phyloP scores from a whole-genome alignment of 1,140 invertebrate species.

The Philopotamus ludificatus region DNA sequence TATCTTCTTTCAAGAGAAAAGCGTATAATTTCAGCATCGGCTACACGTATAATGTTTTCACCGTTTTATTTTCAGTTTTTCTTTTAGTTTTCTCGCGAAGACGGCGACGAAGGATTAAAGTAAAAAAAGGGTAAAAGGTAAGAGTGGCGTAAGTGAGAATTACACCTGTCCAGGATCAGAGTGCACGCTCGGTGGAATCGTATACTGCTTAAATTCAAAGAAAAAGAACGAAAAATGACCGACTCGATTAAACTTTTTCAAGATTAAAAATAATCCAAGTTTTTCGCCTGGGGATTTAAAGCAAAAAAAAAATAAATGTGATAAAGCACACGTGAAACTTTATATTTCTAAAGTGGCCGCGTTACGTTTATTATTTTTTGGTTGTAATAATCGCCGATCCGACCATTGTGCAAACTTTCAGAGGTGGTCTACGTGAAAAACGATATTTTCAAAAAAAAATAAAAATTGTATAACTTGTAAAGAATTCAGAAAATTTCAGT shows the following conservation, averaged over 20 bases:
- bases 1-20: too few relatives aligned
- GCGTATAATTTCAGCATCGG: neutral
- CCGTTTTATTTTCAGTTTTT: constrained; percentile 16
- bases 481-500: too few relatives aligned
- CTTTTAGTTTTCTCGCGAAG: constrained; percentile 9
- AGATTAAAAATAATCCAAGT: neutral
- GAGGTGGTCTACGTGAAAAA: too few relatives aligned
- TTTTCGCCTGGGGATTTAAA: too few relatives aligned
- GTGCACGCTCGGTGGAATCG: constrained; percentile 1
- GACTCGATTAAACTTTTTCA: constrained; percentile 32
- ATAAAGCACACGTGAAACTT: too few relatives aligned
- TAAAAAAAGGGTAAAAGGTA: constrained; percentile 13
- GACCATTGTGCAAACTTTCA: too few relatives aligned
- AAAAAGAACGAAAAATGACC: constrained; percentile 30
- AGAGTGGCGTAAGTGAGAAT: constrained; percentile 23
- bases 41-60: neutral
- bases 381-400: too few relatives aligned
- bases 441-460: too few relatives aligned
- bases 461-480: too few relatives aligned
- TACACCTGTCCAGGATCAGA: constrained; percentile 28
- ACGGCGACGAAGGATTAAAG: constrained; percentile 27
- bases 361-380: too few relatives aligned
- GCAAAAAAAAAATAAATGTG: too few relatives aligned
- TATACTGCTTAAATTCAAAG: constrained; percentile 20
- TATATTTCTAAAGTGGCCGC: too few relatives aligned